Evolutionary conservation across 2,113 vertebrate species (phyloP).

Genomic region (Albula glossodonta): DNA sequence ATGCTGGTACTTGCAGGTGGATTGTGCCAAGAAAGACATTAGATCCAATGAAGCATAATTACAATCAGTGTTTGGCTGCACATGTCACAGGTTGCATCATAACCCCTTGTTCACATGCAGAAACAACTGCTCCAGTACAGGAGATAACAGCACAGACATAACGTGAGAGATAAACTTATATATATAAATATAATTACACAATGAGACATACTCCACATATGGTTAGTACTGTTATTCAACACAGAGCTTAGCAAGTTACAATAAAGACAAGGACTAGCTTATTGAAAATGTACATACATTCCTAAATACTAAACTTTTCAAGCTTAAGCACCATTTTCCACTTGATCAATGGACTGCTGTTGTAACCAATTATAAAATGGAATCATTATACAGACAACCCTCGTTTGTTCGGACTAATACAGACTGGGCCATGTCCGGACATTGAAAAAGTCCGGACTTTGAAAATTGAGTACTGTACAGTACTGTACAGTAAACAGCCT

Average conservation of each 20-base stretch:
- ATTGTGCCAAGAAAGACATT: not conserved
- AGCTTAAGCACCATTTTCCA: too few species aligned
- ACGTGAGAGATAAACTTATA: not conserved
- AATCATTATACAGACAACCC: too few species aligned
- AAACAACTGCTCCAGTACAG: not conserved
- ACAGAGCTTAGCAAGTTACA: too few species aligned
- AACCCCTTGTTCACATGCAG: not conserved
- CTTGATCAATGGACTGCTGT: too few species aligned
- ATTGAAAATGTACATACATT: not conserved
- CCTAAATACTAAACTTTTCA: too few species aligned
- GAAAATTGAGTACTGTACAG: too few species aligned
- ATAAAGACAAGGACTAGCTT: too few species aligned
- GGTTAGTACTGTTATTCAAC: not conserved
- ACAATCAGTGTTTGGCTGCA: not conserved
- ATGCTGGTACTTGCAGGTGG: not conserved
- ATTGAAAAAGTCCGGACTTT: too few species aligned
- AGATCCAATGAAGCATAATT: not conserved
- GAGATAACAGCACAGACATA: not conserved
- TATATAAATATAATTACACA: not conserved
- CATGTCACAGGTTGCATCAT: not conserved
- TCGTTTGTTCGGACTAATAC: too few species aligned
- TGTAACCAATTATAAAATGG: too few species aligned
- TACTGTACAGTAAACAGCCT: too few species aligned
- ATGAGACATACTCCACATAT: not conserved
- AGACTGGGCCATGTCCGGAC: too few species aligned